These are phyloP conservation scores for Conomelus anceps DNA, from an alignment of 2,888 invertebrate species.

Conservation along the genomic window DNA sequence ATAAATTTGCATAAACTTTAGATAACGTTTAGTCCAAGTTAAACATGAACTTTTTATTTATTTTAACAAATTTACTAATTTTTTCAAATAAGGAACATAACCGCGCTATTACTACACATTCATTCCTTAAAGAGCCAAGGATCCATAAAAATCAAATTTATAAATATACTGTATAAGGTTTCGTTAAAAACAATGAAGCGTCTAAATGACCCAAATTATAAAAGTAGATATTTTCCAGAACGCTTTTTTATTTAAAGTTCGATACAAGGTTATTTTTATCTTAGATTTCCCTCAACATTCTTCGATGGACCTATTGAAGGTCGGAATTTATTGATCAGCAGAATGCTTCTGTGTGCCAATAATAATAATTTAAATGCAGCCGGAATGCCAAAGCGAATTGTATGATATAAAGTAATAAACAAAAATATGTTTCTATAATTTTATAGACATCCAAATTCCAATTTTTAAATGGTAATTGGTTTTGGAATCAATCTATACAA, in stretches of 20 bases:
- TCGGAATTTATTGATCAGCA: neutral
- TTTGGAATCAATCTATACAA: too few relatives aligned
- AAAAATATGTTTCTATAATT: neutral
- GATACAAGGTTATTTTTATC: neutral
- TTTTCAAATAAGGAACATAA: too few relatives aligned
- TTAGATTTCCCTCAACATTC: neutral
- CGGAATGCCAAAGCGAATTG: neutral
- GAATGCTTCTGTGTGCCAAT: neutral
- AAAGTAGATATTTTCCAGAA: neutral
- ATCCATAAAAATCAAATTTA: too few relatives aligned
- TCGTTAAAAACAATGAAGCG: neutral
- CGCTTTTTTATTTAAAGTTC: neutral
- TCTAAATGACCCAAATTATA: neutral
- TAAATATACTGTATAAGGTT: too few relatives aligned
- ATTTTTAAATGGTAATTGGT: too few relatives aligned
- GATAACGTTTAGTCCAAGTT: too few relatives aligned
- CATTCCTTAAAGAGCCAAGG: too few relatives aligned
- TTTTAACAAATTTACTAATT: too few relatives aligned
- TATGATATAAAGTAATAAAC: neutral
- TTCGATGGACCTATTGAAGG: neutral
- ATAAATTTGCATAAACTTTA: too few relatives aligned
- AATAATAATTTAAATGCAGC: neutral
- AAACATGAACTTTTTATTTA: too few relatives aligned
- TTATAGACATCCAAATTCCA: neutral
- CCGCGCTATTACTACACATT: too few relatives aligned